These are phyloP conservation scores for Alosa alosa DNA, from an alignment of 2,113 vertebrate species.

Conservation along the genomic window DNA sequence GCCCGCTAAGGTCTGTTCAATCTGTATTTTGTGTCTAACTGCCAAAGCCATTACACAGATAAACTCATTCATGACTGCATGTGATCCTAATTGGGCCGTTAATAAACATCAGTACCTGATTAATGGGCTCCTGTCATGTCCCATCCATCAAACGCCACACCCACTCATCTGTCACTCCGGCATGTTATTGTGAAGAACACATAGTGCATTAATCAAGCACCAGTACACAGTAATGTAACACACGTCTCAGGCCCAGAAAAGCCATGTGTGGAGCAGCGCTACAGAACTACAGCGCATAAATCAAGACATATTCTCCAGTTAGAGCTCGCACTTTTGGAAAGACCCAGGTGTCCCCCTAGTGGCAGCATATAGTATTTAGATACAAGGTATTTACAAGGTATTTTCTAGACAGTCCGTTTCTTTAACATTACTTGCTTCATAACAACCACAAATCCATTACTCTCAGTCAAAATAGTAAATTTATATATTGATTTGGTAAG, in stretches of 20 bases:
- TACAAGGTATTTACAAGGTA: background rate
- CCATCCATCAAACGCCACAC: background rate
- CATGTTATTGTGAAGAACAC: background rate
- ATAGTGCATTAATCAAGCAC: background rate
- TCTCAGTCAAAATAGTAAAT: background rate
- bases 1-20: background rate
- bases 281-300: background rate
- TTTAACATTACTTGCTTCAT: background rate
- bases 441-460: background rate
- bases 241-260: background rate
- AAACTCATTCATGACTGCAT: background rate
- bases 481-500: background rate
- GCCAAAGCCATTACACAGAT: background rate
- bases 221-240: background rate
- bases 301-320: background rate
- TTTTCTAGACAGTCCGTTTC: background rate
- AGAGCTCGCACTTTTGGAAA: background rate
- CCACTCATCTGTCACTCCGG: background rate
- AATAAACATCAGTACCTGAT: background rate
- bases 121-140: background rate
- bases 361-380: background rate
- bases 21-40: background rate
- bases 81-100: background rate
- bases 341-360: slow-evolving; percentile 10
- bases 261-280: background rate